phyloP scores from a whole-genome alignment of 2,113 vertebrate genomes.

The Mesitornis unicolor region DNA sequence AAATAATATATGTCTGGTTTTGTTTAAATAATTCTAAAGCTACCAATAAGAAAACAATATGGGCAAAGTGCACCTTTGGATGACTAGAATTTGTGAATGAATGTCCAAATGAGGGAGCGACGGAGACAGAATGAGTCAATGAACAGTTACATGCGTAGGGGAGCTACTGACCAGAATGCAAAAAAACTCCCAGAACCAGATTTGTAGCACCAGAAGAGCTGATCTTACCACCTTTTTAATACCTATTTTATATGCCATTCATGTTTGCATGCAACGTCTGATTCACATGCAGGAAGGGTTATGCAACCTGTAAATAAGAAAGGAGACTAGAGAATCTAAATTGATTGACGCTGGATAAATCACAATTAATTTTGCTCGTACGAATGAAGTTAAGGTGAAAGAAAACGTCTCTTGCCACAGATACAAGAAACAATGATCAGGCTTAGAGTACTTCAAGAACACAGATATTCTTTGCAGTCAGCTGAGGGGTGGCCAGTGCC shows the following conservation, averaged over 20 bases:
- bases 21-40: neutral
- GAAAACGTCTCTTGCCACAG: neutral
- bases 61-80: neutral
- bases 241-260: neutral
- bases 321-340: neutral
- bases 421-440: neutral
- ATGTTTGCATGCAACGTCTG: neutral
- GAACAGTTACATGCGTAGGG: rapidly evolving
- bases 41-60: neutral
- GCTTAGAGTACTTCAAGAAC: neutral
- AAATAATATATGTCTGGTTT: neutral
- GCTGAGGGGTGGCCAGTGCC: neutral
- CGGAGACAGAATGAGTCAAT: neutral
- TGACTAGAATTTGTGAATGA: neutral
- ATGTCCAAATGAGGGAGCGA: neutral
- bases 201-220: neutral
- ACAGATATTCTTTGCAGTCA: neutral
- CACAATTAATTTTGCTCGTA: neutral
- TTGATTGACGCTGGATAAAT: constrained; percentile 22
- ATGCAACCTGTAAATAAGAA: constrained; percentile 8
- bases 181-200: neutral
- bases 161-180: neutral
- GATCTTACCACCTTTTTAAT: neutral
- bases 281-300: neutral
- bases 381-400: neutral